Conservation (phyloP, 2,888 invertebrate genomes). For the Diabrotica balteata region DNA sequence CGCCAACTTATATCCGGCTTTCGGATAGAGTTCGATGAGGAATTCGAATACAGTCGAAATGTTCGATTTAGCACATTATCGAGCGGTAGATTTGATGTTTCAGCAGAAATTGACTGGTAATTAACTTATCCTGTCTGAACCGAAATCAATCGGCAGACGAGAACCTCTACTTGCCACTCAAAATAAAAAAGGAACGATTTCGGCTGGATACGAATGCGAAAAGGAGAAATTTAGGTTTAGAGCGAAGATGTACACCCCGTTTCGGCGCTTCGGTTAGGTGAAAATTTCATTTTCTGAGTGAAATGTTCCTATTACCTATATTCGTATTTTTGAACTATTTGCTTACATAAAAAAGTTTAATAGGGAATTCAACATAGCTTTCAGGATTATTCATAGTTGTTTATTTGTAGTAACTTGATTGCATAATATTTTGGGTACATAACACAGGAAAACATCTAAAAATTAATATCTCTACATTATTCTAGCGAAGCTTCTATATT, state of each 20-base stretch:
- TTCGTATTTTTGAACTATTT: too few relatives aligned
- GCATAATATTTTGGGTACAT: too few relatives aligned
- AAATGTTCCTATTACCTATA: too few relatives aligned
- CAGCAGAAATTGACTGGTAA: constrained; percentile 40
- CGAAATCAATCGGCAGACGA: constrained; percentile 30
- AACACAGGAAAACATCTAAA: too few relatives aligned
- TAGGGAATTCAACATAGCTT: not conserved
- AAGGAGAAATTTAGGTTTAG: constrained; percentile 18
- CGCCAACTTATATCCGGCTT: constrained; percentile 85
- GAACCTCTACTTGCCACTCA: constrained; percentile 23
- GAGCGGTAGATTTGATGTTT: constrained; percentile 34
- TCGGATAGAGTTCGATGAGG: constrained; percentile 33
- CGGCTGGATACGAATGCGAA: constrained; percentile 13
- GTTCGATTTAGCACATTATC: constrained; percentile 36
- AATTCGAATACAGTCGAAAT: constrained; percentile 31
- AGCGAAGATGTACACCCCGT: not conserved
- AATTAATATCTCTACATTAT: too few relatives aligned
- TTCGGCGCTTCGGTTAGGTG: too few relatives aligned
- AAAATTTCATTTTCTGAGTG: too few relatives aligned
- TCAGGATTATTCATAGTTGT: not conserved
- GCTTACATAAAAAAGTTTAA: too few relatives aligned
- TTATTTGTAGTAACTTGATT: not conserved
- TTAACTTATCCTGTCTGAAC: constrained; percentile 37
- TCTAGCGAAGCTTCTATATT: too few relatives aligned
- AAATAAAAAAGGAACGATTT: constrained; percentile 23